Conservation (phyloP, 2,888 invertebrate genomes). For the Aphodius sticticus region DNA sequence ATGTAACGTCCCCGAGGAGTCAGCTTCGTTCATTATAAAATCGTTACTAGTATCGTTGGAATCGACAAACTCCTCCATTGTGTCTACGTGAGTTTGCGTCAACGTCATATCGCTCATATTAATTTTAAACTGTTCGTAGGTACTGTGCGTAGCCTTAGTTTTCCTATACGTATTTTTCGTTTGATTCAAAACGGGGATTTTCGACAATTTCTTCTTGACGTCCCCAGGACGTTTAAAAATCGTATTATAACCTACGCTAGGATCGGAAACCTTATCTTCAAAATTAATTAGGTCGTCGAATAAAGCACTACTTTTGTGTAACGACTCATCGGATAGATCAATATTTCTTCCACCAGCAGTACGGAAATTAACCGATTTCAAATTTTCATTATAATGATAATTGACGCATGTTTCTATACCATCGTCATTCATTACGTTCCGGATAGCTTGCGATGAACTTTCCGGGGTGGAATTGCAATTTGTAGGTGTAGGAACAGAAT, state of each 20-base stretch:
- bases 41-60: constrained; percentile 6
- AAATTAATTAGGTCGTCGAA: constrained; percentile 51
- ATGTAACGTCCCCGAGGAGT: background rate
- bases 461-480: background rate
- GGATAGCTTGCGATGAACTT: background rate
- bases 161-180: constrained; percentile 30
- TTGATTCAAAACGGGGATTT: constrained; percentile 34
- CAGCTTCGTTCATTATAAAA: background rate
- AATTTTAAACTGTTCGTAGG: background rate
- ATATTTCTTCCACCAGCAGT: constrained; percentile 57
- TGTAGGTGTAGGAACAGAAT: constrained; percentile 8
- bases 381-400: constrained; percentile 18
- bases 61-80: constrained; percentile 7
- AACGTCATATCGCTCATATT: background rate
- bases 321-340: constrained; percentile 45
- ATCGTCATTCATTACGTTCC: background rate
- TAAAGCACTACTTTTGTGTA: constrained; percentile 53
- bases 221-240: constrained; percentile 28
- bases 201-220: constrained; percentile 18
- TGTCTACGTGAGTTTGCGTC: background rate
- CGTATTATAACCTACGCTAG: background rate
- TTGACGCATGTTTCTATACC: constrained; percentile 18
- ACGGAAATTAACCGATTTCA: constrained; percentile 50
- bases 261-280: background rate
- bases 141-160: constrained; percentile 8